phyloP scores from a whole-genome alignment of 2,888 invertebrate genomes.

The Mycalesis mineus region DNA sequence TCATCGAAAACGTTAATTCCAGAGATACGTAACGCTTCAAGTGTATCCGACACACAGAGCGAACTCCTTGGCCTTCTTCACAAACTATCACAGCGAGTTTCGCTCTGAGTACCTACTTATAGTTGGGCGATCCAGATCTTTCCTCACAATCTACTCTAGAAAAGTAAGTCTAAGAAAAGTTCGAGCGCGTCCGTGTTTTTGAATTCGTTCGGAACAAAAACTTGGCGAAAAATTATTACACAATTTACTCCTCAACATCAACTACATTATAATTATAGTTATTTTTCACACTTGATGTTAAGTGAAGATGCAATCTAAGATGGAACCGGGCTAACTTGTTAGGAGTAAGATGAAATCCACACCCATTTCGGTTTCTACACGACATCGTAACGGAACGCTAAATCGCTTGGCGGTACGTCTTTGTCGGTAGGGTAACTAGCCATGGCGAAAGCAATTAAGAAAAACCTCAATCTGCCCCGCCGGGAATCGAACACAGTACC shows the following conservation, averaged over 20 bases:
- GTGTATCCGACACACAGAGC: not conserved
- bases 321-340: no score
- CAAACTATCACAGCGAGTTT: not conserved
- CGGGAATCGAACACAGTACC: no score
- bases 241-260: not conserved
- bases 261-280: no score
- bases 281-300: no score
- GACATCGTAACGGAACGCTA: no score
- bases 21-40: not conserved
- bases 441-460: no score
- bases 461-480: no score
- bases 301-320: no score
- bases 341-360: no score
- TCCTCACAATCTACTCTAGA: conserved; percentile 5
- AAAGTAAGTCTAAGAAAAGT: conserved; percentile 3
- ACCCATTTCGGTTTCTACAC: no score
- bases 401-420: no score
- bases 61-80: not conserved
- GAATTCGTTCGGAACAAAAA: conserved; percentile 1
- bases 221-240: not conserved
- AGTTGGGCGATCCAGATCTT: not conserved
- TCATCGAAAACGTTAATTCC: not conserved
- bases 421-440: no score
- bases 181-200: not conserved
- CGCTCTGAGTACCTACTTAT: not conserved